phyloP scores from a whole-genome alignment of 2,797 vertebrate species.

The Acanthurus lineatus region DNA sequence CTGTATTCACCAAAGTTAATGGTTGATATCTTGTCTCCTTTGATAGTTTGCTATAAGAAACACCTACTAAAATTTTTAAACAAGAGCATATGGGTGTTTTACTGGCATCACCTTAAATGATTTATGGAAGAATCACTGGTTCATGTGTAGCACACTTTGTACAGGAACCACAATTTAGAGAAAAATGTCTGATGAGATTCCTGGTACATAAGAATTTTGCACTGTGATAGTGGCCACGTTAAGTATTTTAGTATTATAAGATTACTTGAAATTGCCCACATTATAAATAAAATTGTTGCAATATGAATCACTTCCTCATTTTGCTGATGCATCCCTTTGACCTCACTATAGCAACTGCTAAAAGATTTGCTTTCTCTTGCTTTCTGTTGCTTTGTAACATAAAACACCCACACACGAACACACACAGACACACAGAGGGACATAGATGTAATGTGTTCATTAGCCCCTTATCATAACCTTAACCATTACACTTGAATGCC shows the following conservation, averaged over 20 bases:
- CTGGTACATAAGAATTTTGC: not conserved
- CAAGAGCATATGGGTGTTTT: too few species aligned
- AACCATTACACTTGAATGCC: too few species aligned
- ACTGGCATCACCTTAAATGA: too few species aligned
- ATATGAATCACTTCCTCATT: not conserved
- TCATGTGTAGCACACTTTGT: not conserved
- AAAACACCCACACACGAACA: too few species aligned
- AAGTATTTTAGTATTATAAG: not conserved
- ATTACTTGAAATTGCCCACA: not conserved
- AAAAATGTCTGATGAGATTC: not conserved
- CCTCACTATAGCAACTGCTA: not conserved
- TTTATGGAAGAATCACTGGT: too few species aligned
- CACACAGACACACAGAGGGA: too few species aligned
- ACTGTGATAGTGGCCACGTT: not conserved
- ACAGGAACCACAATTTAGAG: not conserved
- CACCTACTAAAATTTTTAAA: too few species aligned
- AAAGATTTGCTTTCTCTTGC: conserved; percentile 27
- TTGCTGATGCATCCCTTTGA: not conserved
- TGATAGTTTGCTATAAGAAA: too few species aligned
- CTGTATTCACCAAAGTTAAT: too few species aligned
- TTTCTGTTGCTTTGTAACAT: not conserved
- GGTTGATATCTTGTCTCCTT: too few species aligned
- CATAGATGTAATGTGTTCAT: too few species aligned
- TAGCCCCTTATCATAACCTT: too few species aligned
- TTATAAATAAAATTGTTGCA: not conserved